Evolutionary conservation across 2,797 vertebrate species (phyloP), one percentile per base, ranked within the genome.

Genomic region (Microctenopoma stevenorrisi): DNA sequence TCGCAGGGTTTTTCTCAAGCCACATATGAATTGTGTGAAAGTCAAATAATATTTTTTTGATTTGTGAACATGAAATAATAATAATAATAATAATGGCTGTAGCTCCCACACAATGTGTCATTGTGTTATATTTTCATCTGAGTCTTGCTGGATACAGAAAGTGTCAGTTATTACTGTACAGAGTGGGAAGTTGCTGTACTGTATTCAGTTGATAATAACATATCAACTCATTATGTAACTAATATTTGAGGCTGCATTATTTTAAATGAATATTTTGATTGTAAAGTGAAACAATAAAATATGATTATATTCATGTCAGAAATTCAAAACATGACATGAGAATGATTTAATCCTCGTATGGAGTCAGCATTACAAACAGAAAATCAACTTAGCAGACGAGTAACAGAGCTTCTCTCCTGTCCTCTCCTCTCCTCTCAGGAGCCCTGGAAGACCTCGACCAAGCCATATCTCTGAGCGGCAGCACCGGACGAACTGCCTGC

Each of bases 391-490:
- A 56, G 13, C n/a, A 64, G 12, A 64, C 16, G 1, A 43, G 37
- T 80, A 44, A 75, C 53, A 4, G 25, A 43, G 57, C 25, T 68
- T 37, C 40, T 42, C 38, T 33, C 38, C 12, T 13, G 12, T 13
- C 30, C 30, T 9, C 33, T 38, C 11, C 37, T 30, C 3, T 49
- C 26, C 28, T 44, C 40, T 40, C 86, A 99, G 98, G 95, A 0
- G 97, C 98, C 1, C 76, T 97, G 81, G 82, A 80, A 62, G 97
- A 98, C 89, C 91, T 99, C 90, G 93, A 96, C 26, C 64, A 6
- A 0, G 96, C 96, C 11, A 79, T 98, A 26, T 69, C 72, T 69
- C 92, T 98, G 83, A 98, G 96, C 61, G 53, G 83, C 0, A 88
- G 94, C 10, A 0, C 22, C 0, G 96, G 97, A 0, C 92, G 68